Percentiles rank a stretch among this genome's conserved stretches.
These are phyloP conservation scores for Xerus rutilus DNA, from an alignment of 2,797 vertebrate genomes.

Conservation along the genomic window DNA sequence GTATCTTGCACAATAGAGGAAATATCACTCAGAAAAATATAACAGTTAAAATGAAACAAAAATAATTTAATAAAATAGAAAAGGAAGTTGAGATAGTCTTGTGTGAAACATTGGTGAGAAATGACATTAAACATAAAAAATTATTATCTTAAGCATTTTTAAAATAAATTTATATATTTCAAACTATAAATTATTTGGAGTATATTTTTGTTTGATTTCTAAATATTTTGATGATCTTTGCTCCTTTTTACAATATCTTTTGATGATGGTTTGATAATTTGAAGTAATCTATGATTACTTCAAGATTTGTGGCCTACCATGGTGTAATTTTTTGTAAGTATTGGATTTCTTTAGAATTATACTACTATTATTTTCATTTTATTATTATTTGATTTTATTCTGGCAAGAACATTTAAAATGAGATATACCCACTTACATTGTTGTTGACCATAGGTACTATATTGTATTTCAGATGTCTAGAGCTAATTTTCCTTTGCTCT, in stretches of 20 bases:
- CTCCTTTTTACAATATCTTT: not conserved
- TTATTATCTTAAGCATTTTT: too few species aligned
- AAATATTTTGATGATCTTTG: too few species aligned
- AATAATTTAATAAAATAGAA: not conserved
- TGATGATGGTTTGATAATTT: not conserved
- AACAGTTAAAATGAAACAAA: not conserved
- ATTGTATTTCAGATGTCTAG: not conserved
- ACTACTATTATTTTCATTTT: too few species aligned
- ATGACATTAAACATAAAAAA: not conserved
- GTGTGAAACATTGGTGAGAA: not conserved
- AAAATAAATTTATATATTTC: too few species aligned
- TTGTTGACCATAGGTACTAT: not conserved
- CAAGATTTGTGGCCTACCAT: not conserved
- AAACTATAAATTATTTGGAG: too few species aligned
- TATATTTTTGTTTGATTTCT: too few species aligned
- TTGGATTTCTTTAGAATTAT: too few species aligned
- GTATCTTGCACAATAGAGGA: not conserved
- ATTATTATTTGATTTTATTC: too few species aligned
- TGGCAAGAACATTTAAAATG: too few species aligned
- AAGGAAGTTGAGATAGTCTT: not conserved
- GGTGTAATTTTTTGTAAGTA: not conserved
- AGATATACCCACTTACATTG: not conserved
- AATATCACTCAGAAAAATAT: not conserved
- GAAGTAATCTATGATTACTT: too few species aligned
- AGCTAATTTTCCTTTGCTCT: not conserved